Conservation (phyloP, 1,140 invertebrate species). For the Zaprionus tsacasi region DNA sequence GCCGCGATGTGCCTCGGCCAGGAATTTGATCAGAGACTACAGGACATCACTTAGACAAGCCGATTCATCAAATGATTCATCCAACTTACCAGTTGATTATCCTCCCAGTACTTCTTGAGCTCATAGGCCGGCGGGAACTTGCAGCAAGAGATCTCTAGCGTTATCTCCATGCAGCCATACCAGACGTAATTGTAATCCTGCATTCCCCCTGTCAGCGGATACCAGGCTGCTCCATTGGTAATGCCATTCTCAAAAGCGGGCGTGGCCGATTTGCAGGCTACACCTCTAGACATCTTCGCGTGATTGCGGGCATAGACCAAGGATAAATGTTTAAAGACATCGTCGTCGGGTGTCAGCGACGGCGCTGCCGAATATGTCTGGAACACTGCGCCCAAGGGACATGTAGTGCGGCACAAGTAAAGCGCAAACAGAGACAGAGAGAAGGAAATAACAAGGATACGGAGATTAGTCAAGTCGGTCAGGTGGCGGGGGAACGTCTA, state of each 20-base stretch:
- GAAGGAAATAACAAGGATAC: conserved; percentile 17
- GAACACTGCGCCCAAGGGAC: conserved; percentile 89
- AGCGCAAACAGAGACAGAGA: background rate
- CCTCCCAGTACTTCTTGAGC: conserved; percentile 96
- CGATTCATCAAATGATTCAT: background rate
- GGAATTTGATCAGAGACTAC: conserved; percentile 91
- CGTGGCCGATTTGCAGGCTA: conserved; percentile 91
- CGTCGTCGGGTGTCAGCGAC: conserved; percentile 96
- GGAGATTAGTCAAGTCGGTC: conserved; percentile 47
- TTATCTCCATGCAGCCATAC: conserved; percentile 99
- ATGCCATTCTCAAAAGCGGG: conserved; percentile 93
- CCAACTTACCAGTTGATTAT: conserved; percentile 92
- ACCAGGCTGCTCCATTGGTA: conserved; percentile 97
- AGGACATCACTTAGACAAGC: conserved; percentile 61
- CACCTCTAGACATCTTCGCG: conserved; percentile 92
- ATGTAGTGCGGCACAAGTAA: conserved; percentile 84
- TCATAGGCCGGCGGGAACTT: conserved; percentile 95
- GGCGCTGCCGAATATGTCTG: conserved; percentile 90
- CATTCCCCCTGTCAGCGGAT: conserved; percentile 94
- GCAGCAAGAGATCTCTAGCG: conserved; percentile 98
- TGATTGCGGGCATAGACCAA: conserved; percentile 95
- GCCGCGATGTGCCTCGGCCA: conserved; percentile 95
- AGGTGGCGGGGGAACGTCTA: conserved; percentile 23
- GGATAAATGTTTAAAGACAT: conserved; percentile 95
- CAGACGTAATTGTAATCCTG: conserved; percentile 99